phyloP scores from a whole-genome alignment of 2,797 vertebrate species.

The Okamejei kenojei region DNA sequence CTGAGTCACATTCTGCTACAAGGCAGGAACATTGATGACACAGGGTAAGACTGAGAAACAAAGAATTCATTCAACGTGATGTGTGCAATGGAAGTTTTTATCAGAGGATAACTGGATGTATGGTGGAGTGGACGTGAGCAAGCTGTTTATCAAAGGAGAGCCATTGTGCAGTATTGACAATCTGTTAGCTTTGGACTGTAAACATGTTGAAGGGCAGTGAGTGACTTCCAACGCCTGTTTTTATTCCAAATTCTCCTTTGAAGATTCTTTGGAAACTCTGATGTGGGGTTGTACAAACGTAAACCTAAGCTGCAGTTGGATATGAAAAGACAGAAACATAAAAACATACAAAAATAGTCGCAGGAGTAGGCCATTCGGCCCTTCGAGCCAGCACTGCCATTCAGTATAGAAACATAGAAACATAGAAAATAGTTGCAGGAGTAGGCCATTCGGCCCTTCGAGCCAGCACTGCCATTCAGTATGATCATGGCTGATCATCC shows the following conservation, averaged over 20 bases:
- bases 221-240: not conserved
- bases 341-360: no score
- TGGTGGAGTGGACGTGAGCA: not conserved
- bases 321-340: not conserved
- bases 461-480: no score
- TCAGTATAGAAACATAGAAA: no score
- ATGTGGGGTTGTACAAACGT: not conserved
- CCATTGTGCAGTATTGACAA: not conserved
- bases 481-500: no score
- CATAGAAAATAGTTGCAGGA: no score
- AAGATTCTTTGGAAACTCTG: not conserved
- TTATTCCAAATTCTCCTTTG: not conserved
- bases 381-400: no score
- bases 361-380: no score
- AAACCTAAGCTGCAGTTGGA: not conserved
- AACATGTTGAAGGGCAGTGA: not conserved
- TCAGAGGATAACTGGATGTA: not conserved
- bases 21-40: not conserved
- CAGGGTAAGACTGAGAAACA: not conserved
- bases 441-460: no score
- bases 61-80: not conserved
- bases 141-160: not conserved
- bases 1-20: not conserved
- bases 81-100: not conserved
- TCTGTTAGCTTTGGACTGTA: not conserved